Base-by-base conservation (phyloP, 2,113 vertebrate genomes). In the Narcine bancroftii region DNA sequence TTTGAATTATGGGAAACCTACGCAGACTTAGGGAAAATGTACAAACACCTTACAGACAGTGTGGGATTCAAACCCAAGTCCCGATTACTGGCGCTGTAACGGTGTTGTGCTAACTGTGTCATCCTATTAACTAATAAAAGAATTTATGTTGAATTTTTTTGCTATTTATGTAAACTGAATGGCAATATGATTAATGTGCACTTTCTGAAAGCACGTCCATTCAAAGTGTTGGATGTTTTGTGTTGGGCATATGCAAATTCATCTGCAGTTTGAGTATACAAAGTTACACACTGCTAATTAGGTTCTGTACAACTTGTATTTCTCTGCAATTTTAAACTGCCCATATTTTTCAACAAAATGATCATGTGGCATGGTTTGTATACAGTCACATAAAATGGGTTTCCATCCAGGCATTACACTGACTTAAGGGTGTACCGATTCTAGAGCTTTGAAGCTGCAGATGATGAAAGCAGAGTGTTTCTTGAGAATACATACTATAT, bases 61-160 rank as follows among this genome's bases (percentile, higher is more conserved):
- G n/a, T n/a, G n/a, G n/a, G n/a, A n/a, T n/a, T n/a, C n/a, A n/a
- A n/a, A n/a, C n/a, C n/a, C n/a, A n/a, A n/a, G n/a, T n/a, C n/a
- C n/a, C n/a, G n/a, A n/a, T n/a, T n/a, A n/a, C n/a, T n/a, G n/a
- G n/a, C n/a, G n/a, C n/a, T n/a, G n/a, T n/a, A n/a, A n/a, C n/a
- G n/a, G n/a, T n/a, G n/a, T n/a, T n/a, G n/a, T n/a, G n/a, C n/a
- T n/a, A n/a, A n/a, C n/a, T n/a, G n/a, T n/a, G n/a, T n/a, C n/a
- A n/a, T n/a, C n/a, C n/a, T n/a, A n/a, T n/a, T n/a, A n/a, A n/a
- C n/a, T n/a, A n/a, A n/a, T n/a, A n/a, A n/a, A n/a, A n/a, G n/a
- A n/a, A n/a, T n/a, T n/a, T n/a, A n/a, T n/a, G n/a, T 47, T n/a
- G 2, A 71, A 94, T 19, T 5, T 65, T 89, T 89, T 83, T 21